These are phyloP conservation scores for Copidosoma aretas DNA, from an alignment of 2,888 invertebrate genomes.

Conservation along the genomic window DNA sequence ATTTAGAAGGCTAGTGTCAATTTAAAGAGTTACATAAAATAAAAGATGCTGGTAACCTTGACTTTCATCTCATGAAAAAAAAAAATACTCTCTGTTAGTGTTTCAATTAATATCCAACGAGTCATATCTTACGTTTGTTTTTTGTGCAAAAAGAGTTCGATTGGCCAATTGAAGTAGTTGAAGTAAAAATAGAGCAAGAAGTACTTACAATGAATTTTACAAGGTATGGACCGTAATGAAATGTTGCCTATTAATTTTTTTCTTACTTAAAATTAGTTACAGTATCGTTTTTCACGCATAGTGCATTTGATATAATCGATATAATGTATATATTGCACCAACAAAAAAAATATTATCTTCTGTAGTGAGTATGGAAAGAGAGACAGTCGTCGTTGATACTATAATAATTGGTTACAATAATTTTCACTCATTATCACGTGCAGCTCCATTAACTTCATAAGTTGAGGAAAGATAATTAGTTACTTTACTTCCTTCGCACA, in stretches of 20 bases:
- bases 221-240: conserved; percentile 35
- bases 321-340: no score
- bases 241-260: conserved; percentile 10
- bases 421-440: neutral
- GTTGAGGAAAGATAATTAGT: conserved; percentile 11
- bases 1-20: conserved; percentile 10
- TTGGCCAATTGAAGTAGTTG: conserved; percentile 7
- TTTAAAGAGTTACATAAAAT: conserved; percentile 28
- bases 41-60: conserved; percentile 32
- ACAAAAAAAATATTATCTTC: neutral
- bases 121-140: conserved; percentile 26
- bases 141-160: conserved; percentile 13
- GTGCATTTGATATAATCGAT: neutral
- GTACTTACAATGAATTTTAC: conserved; percentile 33
- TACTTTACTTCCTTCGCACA: neutral
- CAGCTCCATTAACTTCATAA: neutral
- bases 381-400: neutral
- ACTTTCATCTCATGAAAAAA: conserved; percentile 27
- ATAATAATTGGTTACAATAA: neutral
- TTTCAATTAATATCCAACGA: conserved; percentile 23
- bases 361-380: neutral
- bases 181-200: conserved; percentile 20
- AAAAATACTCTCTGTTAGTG: conserved; percentile 31
- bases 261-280: neutral
- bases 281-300: neutral